Evolutionary conservation across 2,888 invertebrate genomes (phyloP).

Genomic region (Opisthograptis luteolata): DNA sequence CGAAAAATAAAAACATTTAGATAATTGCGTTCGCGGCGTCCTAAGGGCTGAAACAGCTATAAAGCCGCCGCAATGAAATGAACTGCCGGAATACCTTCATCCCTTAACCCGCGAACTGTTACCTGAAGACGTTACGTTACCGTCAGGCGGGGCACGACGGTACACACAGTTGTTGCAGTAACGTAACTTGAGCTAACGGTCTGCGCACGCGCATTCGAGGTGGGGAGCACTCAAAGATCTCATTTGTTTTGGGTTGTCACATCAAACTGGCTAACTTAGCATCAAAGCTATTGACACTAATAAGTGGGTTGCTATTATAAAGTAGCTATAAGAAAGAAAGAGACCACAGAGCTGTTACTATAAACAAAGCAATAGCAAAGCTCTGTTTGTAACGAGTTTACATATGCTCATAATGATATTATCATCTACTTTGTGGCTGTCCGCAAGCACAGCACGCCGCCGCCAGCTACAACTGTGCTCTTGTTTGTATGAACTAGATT

Average conservation of each 20-base stretch:
- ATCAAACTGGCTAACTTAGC: no score
- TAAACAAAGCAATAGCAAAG: no score
- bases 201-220: neutral
- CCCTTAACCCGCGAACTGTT: conserved; percentile 15
- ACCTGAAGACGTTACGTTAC: conserved; percentile 22
- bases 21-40: neutral
- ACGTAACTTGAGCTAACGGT: neutral
- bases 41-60: neutral
- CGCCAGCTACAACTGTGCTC: neutral
- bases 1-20: conserved; percentile 1
- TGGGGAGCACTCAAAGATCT: neutral
- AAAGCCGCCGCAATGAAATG: neutral
- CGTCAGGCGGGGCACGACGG: conserved; percentile 3
- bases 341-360: no score
- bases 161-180: neutral
- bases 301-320: no score
- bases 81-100: conserved; percentile 26
- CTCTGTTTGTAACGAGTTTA: no score
- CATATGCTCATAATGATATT: no score
- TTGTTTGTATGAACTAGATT: neutral
- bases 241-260: no score
- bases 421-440: no score
- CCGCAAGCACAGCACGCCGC: no score
- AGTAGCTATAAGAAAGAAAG: no score
- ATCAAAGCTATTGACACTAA: no score